These are phyloP conservation scores for Holotrichia oblita DNA, from an alignment of 1,140 invertebrate genomes.

Conservation along the genomic window DNA sequence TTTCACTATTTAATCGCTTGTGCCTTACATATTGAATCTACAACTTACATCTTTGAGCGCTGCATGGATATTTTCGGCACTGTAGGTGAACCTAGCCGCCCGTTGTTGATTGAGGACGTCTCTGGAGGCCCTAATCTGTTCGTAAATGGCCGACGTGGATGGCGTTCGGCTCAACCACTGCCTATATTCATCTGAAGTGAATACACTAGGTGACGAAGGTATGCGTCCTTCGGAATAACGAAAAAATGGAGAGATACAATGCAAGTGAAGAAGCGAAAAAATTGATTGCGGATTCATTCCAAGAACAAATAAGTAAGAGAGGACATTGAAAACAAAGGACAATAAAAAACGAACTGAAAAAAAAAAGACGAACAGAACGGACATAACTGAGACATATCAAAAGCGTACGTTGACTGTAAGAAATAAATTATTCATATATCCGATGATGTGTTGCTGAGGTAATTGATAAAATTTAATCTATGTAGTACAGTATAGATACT, in stretches of 20 bases:
- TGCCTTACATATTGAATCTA: conserved; percentile 28
- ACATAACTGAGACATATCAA: not conserved
- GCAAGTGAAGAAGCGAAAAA: conserved; percentile 39
- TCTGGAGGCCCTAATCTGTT: conserved; percentile 81
- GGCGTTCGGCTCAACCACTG: conserved; percentile 89
- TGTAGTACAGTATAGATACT: too few relatives aligned
- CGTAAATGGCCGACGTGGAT: conserved; percentile 91
- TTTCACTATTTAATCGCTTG: too few relatives aligned
- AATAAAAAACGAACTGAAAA: conserved; percentile 1
- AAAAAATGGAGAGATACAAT: conserved; percentile 40
- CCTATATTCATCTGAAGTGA: conserved; percentile 90
- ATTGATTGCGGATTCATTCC: not conserved
- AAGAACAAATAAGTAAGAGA: conserved; percentile 27
- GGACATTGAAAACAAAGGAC: not conserved
- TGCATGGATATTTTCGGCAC: conserved; percentile 89
- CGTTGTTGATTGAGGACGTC: conserved; percentile 71
- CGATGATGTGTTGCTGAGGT: not conserved
- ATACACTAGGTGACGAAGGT: conserved; percentile 78
- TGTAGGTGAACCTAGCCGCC: conserved; percentile 82
- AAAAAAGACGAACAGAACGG: conserved; percentile 28
- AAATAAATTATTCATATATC: not conserved
- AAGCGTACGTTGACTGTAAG: not conserved
- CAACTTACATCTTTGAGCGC: conserved; percentile 77
- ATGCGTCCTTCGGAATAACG: conserved; percentile 63
- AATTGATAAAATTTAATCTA: not conserved